Base-by-base conservation (phyloP, 1,140 invertebrate species). In the Bombus superbus region DNA sequence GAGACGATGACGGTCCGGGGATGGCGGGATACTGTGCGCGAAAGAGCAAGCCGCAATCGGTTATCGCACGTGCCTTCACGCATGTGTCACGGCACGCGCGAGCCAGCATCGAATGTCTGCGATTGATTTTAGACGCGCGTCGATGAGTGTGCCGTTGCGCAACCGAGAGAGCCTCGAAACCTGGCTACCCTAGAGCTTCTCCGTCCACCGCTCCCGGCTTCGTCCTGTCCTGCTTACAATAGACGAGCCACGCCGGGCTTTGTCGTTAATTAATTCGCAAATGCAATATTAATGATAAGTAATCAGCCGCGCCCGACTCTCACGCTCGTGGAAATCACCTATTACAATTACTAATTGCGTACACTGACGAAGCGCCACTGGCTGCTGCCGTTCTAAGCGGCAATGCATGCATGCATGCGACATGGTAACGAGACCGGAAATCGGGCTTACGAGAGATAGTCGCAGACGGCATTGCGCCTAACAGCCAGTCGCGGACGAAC, bases 231-330 rank as follows among this genome's bases (percentile, higher is more conserved):
- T 64, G 83, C 81, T 78, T 84, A 92, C 91, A 93, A 93, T 93
- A 81, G 88, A 71, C 69, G 57, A 69, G 75, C 86, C 82, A 86
- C 86, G 81, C 83, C 85, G 88, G 83, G 91, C 89, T 93, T 92
- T 92, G 91, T 93, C 92, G 89, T 92, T 94, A 94, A 94, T 94
- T 94, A 94, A 94, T 94, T 93, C 90, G 88, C 89, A 85, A 93
- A 92, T 93, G 91, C 90, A 93, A 94, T 94, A 94, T 94, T 94
- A 92, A 94, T 94, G 92, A 86, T 94, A 92, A 94, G 94, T 94
- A 94, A 94, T 94, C 93, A 94, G 91, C 90, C 87, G 91, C 86
- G 87, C 85, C 86, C 69, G 79, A 74, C 73, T 84, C 79, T 81
- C 76, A 66, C 76, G 66, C 83, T 85, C 80, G 78, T 90, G 78